Conservation (phyloP, 2,888 invertebrate species). For the Napeogenes inachia region DNA sequence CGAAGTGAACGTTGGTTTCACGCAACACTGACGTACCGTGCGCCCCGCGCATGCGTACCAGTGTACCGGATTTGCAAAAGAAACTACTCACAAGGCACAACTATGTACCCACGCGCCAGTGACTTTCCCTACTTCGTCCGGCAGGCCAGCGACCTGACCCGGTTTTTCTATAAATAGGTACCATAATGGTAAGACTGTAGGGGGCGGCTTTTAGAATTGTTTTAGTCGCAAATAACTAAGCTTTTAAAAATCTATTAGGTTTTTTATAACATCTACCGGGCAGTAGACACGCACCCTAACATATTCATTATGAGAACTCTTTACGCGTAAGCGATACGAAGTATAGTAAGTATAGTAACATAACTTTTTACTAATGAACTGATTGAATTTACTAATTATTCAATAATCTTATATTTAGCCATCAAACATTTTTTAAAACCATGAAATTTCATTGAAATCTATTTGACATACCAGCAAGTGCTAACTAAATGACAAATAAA, state of each 20-base stretch:
- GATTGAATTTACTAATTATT: no score
- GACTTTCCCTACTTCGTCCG: conserved; percentile 62
- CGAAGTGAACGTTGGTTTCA: conserved; percentile 72
- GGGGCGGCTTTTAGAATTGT: conserved; percentile 8
- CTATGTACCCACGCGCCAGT: conserved; percentile 49
- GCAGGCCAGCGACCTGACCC: conserved; percentile 60
- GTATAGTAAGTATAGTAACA: no score
- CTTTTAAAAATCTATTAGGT: neutral
- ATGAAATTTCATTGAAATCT: no score
- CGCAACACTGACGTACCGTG: conserved; percentile 64
- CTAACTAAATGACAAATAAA: no score
- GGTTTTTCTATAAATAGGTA: conserved; percentile 57
- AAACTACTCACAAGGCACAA: conserved; percentile 44
- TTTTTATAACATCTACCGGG: no score
- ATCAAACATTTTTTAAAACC: no score
- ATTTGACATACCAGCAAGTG: no score
- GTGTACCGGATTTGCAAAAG: conserved; percentile 60
- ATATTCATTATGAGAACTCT: no score
- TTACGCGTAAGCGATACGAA: no score
- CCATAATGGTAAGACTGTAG: conserved; percentile 25
- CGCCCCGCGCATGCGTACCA: conserved; percentile 63
- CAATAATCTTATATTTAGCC: no score
- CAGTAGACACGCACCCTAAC: no score
- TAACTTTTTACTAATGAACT: no score
- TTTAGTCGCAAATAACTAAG: conserved; percentile 7